Evolutionary conservation across 2,888 invertebrate genomes (phyloP).

Genomic region (Kryphioiulus occultus): DNA sequence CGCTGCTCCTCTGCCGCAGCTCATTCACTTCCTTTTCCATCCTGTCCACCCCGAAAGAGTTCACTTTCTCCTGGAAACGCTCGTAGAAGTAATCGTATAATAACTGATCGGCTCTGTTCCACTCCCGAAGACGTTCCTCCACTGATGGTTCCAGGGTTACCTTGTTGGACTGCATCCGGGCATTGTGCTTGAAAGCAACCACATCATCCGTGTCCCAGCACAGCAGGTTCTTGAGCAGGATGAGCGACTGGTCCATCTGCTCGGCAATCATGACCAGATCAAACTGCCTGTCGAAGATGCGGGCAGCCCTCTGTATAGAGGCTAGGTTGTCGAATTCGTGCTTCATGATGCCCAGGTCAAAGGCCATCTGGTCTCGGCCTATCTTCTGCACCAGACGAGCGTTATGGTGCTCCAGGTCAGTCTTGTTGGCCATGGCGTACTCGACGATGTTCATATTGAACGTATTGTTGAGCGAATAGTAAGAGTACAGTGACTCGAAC

Average conservation of each 20-base stretch:
- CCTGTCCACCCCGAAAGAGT: slow-evolving; percentile 51
- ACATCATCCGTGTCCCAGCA: slow-evolving; percentile 60
- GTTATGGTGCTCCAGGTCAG: slow-evolving; percentile 44
- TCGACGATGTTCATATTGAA: slow-evolving; percentile 56
- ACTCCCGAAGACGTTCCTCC: slow-evolving; percentile 55
- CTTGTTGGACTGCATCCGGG: slow-evolving; percentile 56
- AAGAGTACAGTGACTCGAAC: slow-evolving; percentile 59
- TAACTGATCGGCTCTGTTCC: slow-evolving; percentile 57
- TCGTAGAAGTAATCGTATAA: slow-evolving; percentile 57
- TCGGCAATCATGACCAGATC: slow-evolving; percentile 60
- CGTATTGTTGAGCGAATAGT: slow-evolving; percentile 56
- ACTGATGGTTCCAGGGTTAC: slow-evolving; percentile 55
- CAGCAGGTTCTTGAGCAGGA: slow-evolving; percentile 59
- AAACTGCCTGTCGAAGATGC: slow-evolving; percentile 58
- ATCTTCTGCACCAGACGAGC: slow-evolving; percentile 53
- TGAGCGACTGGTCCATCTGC: slow-evolving; percentile 59
- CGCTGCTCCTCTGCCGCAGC: slow-evolving; percentile 23
- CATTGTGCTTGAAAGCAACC: slow-evolving; percentile 58
- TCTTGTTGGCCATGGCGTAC: slow-evolving; percentile 49
- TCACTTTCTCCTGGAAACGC: slow-evolving; percentile 47
- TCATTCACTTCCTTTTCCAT: slow-evolving; percentile 53
- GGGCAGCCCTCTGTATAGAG: slow-evolving; percentile 56
- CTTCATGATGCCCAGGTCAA: slow-evolving; percentile 58
- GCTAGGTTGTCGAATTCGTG: slow-evolving; percentile 55
- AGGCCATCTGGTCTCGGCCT: slow-evolving; percentile 60